Percentiles rank a stretch among this genome's conserved stretches.
phyloP scores from a whole-genome alignment of 2,113 vertebrate genomes.

The Zapus hudsonius region DNA sequence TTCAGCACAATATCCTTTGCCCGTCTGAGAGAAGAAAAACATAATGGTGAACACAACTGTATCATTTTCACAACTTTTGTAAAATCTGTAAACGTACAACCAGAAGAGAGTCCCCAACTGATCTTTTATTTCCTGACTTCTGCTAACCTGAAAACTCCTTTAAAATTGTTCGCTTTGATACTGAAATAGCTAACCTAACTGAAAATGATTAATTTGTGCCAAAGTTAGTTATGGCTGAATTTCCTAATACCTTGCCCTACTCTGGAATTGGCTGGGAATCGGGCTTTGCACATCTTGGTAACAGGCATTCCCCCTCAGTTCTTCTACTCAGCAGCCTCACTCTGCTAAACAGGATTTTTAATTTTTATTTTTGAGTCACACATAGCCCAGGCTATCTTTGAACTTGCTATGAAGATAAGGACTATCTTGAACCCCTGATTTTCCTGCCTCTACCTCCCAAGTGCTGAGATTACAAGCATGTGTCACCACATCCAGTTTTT shows the following conservation, averaged over 20 bases:
- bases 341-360: background rate
- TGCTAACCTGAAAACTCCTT: background rate
- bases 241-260: background rate
- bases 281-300: background rate
- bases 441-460: too few species aligned
- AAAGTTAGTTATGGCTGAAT: background rate
- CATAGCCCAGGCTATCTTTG: too few species aligned
- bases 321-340: rapidly evolving
- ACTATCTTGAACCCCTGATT: too few species aligned
- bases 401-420: too few species aligned
- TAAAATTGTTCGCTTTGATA: background rate
- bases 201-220: background rate
- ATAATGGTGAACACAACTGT: rapidly evolving
- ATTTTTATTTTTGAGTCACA: too few species aligned
- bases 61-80: background rate
- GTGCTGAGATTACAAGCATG: background rate
- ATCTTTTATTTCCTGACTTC: background rate
- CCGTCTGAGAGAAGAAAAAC: constrained; percentile 86
- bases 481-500: too few species aligned
- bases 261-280: background rate
- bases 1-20: constrained; percentile 95
- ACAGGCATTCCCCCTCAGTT: rapidly evolving
- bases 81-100: background rate
- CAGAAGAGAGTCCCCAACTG: rapidly evolving
- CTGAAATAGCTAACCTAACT: background rate